These are phyloP conservation scores for Enteromius argenteus DNA, from an alignment of 2,797 vertebrate genomes.

Conservation along the genomic window DNA sequence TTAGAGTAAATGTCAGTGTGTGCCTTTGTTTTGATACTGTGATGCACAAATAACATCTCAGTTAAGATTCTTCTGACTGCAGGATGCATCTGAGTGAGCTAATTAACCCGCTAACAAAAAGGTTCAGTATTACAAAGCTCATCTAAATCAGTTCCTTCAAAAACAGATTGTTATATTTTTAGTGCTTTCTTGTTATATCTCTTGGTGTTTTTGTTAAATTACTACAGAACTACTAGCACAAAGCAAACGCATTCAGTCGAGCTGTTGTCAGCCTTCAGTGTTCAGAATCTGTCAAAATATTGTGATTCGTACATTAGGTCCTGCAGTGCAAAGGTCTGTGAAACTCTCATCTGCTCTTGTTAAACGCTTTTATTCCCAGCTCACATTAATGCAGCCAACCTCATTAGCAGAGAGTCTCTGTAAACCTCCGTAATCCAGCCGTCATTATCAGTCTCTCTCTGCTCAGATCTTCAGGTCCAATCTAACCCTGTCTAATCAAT, in stretches of 20 bases:
- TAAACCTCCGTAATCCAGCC: not conserved
- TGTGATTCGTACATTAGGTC: not conserved
- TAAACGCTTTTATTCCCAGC: not conserved
- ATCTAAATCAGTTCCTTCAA: not conserved
- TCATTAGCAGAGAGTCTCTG: not conserved
- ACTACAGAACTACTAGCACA: not conserved
- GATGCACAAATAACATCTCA: constrained; percentile 1
- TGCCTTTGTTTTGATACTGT: constrained; percentile 9
- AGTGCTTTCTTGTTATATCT: not conserved
- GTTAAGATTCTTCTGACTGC: not conserved
- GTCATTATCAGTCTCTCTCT: constrained; percentile 16
- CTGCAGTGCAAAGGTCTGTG: not conserved
- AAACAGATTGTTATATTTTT: not conserved
- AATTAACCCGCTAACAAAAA: not conserved
- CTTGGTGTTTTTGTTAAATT: not conserved
- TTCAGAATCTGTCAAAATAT: not conserved
- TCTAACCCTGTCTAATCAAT: not conserved
- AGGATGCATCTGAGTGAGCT: not conserved
- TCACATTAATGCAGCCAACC: not conserved
- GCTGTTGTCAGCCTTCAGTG: not conserved
- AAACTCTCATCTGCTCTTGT: not conserved
- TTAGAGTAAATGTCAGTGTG: constrained; percentile 20
- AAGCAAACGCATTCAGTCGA: not conserved
- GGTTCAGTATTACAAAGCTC: not conserved
- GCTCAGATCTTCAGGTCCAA: constrained; percentile 47